Evolutionary conservation across 2,888 invertebrate genomes (phyloP), one percentile per base, ranked within the genome.

Genomic region (Danaus chrysippus): DNA sequence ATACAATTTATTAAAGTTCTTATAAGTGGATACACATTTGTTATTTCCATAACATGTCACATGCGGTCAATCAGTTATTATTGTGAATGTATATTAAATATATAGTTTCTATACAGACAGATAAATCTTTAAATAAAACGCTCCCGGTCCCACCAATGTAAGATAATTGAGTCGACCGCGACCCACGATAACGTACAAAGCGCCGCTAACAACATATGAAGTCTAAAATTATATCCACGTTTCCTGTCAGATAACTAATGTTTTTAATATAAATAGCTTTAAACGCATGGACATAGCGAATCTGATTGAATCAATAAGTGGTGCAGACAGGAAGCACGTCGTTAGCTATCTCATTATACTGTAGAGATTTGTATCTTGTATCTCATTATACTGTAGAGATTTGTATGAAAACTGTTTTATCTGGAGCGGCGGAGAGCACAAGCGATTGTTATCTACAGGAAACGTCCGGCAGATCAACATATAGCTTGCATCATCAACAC

Each of bases 361-460:
- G 56, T 58, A 54, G 49, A 58, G n/a, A n/a, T n/a, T n/a, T n/a
- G n/a, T n/a, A n/a, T n/a, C n/a, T n/a, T n/a, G n/a, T n/a, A n/a
- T n/a, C n/a, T n/a, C n/a, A n/a, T n/a, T n/a, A n/a, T n/a, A n/a
- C 23, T 34, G 23, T 34, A 63, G 54, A 63, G 56, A 53, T 56
- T 57, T 59, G 52, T 56, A 49, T 49, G 46, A 56, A 59, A 49
- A 44, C 23, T 42, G 55, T 60, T 59, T n/a, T 66, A 66, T 61
- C 63, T 54, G 57, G 53, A 42, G 57, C 44, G 65, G 66, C 64
- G 63, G 58, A 78, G 83, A 82, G 82, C 74, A 71, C 69, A 77
- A 79, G 76, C 78, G 72, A 76, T 76, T 78, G 80, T 87, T 90
- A 89, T 89, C 88, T 79, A 74, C 87, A 87, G 89, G 90, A 90